Conservation (phyloP, 2,888 invertebrate genomes). For the Cheilosia grossa region DNA sequence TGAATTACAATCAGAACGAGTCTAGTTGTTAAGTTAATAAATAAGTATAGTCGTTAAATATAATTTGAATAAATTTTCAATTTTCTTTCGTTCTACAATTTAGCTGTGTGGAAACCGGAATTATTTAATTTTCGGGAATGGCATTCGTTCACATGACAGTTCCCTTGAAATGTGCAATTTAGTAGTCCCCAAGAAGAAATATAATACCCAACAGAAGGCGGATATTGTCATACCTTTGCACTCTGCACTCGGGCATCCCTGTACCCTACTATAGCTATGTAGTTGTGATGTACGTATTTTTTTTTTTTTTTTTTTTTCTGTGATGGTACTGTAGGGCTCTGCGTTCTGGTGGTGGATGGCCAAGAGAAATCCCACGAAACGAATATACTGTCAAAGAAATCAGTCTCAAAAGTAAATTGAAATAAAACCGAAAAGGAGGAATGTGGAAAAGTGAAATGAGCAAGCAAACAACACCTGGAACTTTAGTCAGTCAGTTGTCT, state of each 20-base stretch:
- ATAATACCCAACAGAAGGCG: conserved; percentile 56
- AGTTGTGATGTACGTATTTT: background rate
- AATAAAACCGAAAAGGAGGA: conserved; percentile 31
- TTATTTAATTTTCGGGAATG: conserved; percentile 1
- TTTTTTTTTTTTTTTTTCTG: conserved; percentile 19
- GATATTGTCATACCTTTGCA: conserved; percentile 69
- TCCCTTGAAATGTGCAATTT: conserved; percentile 47
- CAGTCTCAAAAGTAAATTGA: conserved; percentile 39
- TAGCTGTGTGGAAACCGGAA: conserved; percentile 2
- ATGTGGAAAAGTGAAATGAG: conserved; percentile 43
- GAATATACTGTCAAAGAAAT: conserved; percentile 21
- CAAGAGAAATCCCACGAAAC: conserved; percentile 54
- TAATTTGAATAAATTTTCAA: conserved; percentile 28
- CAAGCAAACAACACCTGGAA: conserved; percentile 60
- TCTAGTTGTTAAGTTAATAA: background rate
- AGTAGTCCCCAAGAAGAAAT: conserved; percentile 49
- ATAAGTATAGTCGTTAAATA: background rate
- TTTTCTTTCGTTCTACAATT: conserved; percentile 8
- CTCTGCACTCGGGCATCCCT: conserved; percentile 62
- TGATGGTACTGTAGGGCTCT: background rate
- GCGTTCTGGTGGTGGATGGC: background rate
- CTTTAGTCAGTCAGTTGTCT: conserved; percentile 51
- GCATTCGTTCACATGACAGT: conserved; percentile 1
- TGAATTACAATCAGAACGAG: conserved; percentile 36
- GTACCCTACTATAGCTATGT: conserved; percentile 7